Conservation (phyloP, 2,797 vertebrate genomes). For the Buceros bicornis region DNA sequence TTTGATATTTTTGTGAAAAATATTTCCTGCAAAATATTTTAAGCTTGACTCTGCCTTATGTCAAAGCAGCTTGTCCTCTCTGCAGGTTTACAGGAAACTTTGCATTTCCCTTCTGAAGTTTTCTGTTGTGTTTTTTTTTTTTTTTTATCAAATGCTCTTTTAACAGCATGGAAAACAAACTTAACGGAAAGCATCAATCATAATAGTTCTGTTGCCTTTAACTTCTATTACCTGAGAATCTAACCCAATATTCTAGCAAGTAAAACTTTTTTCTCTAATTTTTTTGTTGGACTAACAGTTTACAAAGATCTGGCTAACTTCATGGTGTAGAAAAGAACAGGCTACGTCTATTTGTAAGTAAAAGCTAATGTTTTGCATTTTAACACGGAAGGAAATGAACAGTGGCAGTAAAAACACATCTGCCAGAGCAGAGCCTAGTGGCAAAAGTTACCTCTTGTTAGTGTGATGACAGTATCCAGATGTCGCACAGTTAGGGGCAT, state of each 20-base stretch:
- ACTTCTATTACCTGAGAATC: neutral
- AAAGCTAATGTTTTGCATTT: conserved; percentile 44
- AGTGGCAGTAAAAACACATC: conserved; percentile 53
- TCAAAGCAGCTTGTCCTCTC: neutral
- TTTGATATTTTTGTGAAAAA: neutral
- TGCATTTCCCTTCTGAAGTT: neutral
- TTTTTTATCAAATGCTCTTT: neutral
- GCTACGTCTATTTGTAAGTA: neutral
- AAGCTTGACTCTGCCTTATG: neutral
- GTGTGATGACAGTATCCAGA: conserved; percentile 56
- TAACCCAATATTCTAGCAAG: neutral
- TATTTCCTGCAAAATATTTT: neutral
- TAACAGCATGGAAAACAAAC: neutral
- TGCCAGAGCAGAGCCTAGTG: conserved; percentile 40
- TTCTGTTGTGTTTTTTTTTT: no score
- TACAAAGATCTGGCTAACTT: neutral
- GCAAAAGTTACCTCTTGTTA: conserved; percentile 62
- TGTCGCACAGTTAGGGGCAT: conserved; percentile 67
- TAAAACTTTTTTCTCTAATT: neutral
- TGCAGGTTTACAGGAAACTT: neutral
- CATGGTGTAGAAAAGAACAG: neutral
- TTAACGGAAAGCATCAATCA: neutral
- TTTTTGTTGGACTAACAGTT: neutral
- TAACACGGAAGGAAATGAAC: conserved; percentile 38
- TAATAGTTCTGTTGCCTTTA: neutral